Percentiles rank a stretch among this genome's conserved stretches.
phyloP scores from a whole-genome alignment of 1,140 invertebrate species.

The Cherax quadricarinatus region DNA sequence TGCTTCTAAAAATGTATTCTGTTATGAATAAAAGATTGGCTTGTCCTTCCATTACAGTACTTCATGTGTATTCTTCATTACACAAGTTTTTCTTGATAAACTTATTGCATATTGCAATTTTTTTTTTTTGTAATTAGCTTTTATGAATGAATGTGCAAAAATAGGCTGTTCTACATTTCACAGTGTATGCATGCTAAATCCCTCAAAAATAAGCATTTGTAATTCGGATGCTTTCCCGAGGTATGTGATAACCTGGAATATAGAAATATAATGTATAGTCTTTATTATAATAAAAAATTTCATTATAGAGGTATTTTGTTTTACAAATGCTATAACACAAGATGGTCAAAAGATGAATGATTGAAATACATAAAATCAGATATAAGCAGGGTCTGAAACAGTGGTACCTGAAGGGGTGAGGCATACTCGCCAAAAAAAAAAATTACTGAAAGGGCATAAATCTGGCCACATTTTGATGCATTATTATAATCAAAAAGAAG shows the following conservation, averaged over 20 bases:
- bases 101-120: background rate
- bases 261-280: background rate
- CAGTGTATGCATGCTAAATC: background rate
- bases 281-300: background rate
- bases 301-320: too few relatives aligned
- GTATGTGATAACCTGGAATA: constrained; percentile 9
- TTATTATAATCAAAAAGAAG: too few relatives aligned
- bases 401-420: too few relatives aligned
- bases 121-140: background rate
- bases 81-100: background rate
- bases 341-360: too few relatives aligned
- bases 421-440: too few relatives aligned
- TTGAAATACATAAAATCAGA: too few relatives aligned
- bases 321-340: too few relatives aligned
- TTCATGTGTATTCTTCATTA: background rate
- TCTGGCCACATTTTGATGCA: too few relatives aligned
- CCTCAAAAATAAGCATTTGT: constrained; percentile 2
- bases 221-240: background rate
- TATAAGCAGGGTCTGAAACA: too few relatives aligned
- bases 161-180: background rate
- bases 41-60: background rate
- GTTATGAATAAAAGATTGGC: background rate
- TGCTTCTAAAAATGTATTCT: too few relatives aligned
- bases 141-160: background rate
- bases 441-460: too few relatives aligned